phyloP scores from a whole-genome alignment of 2,797 vertebrate genomes.

The Chrosomus eos region DNA sequence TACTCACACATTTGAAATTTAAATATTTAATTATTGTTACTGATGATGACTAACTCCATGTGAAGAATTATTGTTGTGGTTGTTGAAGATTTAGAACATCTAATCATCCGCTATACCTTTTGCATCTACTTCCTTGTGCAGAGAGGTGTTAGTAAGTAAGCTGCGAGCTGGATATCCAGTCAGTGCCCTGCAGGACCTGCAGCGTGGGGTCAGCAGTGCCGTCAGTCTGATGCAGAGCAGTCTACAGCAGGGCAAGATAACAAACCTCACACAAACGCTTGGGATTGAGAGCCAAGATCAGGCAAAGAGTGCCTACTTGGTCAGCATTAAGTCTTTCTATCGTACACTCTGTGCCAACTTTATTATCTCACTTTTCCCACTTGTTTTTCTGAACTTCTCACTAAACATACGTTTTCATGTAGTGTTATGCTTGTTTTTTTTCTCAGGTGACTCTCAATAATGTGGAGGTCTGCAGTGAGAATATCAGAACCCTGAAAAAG shows the following conservation, averaged over 20 bases:
- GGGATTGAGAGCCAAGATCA: slow-evolving; percentile 94
- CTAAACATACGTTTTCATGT: background rate
- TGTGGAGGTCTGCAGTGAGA: slow-evolving; percentile 94
- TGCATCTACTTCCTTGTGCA: slow-evolving; percentile 58
- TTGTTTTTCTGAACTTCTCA: background rate
- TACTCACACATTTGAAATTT: background rate
- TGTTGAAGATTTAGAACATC: background rate
- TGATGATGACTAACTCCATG: background rate
- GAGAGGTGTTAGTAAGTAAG: slow-evolving; percentile 93
- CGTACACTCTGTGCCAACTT: background rate
- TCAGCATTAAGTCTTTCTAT: slow-evolving; percentile 65
- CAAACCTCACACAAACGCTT: slow-evolving; percentile 80
- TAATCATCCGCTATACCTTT: background rate
- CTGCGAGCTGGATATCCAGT: slow-evolving; percentile 93
- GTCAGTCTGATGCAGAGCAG: slow-evolving; percentile 99
- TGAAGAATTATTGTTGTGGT: background rate
- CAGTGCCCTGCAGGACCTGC: slow-evolving; percentile 95
- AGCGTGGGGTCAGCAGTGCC: slow-evolving; percentile 94
- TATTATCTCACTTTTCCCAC: background rate
- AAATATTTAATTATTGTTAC: background rate
- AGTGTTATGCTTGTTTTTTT: slow-evolving; percentile 13
- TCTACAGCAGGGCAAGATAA: slow-evolving; percentile 95
- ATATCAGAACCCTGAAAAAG: slow-evolving; percentile 95
- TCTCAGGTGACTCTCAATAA: slow-evolving; percentile 95
- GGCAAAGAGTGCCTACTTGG: slow-evolving; percentile 95